Percentiles rank a stretch among this genome's conserved stretches.
Evolutionary conservation across 2,113 vertebrate genomes (phyloP).

Genomic region (Stigmatopora nigra): DNA sequence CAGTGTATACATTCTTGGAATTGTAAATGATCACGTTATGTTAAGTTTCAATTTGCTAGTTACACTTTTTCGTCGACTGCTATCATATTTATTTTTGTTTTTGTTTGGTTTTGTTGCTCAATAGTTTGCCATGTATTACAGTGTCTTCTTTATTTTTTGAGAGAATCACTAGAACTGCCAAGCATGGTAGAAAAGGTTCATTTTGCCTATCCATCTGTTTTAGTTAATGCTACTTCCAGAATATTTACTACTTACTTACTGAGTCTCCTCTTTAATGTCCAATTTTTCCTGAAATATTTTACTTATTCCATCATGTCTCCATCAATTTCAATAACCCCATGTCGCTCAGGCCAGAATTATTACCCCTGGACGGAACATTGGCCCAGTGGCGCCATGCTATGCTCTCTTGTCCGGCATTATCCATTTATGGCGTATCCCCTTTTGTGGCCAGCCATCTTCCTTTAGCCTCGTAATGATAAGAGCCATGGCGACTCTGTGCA

Average conservation of each 20-base stretch:
- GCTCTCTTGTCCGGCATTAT: conserved; percentile 57
- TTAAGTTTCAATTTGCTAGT: too few relatives aligned
- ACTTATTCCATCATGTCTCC: conserved; percentile 41
- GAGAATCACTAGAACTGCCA: too few relatives aligned
- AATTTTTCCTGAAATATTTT: conserved; percentile 43
- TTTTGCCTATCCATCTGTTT: neutral
- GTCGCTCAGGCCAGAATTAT: conserved; percentile 60
- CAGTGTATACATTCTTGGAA: neutral
- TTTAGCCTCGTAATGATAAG: conserved; percentile 57
- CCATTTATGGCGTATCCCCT: conserved; percentile 60
- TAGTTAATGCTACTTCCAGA: conserved; percentile 14
- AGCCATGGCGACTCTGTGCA: conserved; percentile 57
- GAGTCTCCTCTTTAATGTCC: conserved; percentile 10
- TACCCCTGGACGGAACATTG: conserved; percentile 51
- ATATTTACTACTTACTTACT: conserved; percentile 6
- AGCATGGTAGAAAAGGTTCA: too few relatives aligned
- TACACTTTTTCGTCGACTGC: too few relatives aligned
- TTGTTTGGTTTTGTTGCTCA: neutral
- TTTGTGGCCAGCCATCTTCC: conserved; percentile 56
- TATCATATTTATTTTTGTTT: too few relatives aligned
- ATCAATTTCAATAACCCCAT: conserved; percentile 44
- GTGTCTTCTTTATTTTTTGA: neutral
- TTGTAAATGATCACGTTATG: neutral
- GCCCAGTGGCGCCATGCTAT: conserved; percentile 56
- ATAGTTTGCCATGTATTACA: neutral